These are phyloP conservation scores for Ptyas mucosa DNA, from an alignment of 2,113 vertebrate species.

Conservation along the genomic window DNA sequence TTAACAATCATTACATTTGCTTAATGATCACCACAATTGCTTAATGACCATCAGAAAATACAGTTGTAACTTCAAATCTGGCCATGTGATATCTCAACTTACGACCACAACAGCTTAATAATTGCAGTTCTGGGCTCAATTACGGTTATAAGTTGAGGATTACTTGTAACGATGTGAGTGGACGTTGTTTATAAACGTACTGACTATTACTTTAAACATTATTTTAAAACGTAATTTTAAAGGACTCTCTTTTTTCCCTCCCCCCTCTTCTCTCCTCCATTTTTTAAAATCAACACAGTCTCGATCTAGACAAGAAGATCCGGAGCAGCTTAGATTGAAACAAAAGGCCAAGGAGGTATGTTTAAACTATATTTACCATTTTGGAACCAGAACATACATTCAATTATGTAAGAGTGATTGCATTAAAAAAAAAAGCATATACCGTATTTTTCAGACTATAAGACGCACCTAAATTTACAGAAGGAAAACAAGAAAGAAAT, in stretches of 20 bases:
- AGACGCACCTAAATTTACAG: too few species aligned
- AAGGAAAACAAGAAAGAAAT: too few species aligned
- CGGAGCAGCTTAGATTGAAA: slow-evolving; percentile 86
- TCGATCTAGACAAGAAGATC: slow-evolving; percentile 89
- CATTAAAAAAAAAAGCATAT: background rate
- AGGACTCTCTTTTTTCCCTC: slow-evolving; percentile 7
- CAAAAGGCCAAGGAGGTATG: slow-evolving; percentile 92
- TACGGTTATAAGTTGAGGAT: background rate
- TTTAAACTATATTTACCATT: background rate
- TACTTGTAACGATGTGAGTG: background rate
- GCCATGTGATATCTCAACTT: background rate
- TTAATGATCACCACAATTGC: too few species aligned
- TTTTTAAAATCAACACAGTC: slow-evolving; percentile 68
- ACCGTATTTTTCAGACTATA: too few species aligned
- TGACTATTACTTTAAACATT: background rate
- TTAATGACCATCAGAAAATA: background rate
- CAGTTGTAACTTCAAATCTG: background rate
- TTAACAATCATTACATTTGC: too few species aligned
- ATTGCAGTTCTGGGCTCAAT: background rate
- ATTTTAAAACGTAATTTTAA: background rate
- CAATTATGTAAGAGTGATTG: background rate
- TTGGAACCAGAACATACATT: background rate
- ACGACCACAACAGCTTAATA: background rate
- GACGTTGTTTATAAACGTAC: background rate
- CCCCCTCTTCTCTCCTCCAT: background rate